phyloP scores from a whole-genome alignment of 1,140 invertebrate species.

The Chionoecetes opilio region DNA sequence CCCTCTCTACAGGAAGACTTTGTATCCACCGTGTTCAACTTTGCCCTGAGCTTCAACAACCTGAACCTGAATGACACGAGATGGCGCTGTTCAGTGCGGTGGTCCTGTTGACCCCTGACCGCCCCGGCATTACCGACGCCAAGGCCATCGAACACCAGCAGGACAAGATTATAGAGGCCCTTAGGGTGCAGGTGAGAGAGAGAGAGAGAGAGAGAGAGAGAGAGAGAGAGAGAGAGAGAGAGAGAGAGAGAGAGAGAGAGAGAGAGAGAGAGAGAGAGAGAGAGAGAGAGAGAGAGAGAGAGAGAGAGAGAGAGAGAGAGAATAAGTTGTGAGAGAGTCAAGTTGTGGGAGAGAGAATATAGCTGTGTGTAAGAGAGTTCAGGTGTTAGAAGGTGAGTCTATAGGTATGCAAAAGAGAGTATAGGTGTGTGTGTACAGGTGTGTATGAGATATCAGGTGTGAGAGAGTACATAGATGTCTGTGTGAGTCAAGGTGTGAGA shows the following conservation, averaged over 20 bases:
- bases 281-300: no score
- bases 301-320: neutral
- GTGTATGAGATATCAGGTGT: no score
- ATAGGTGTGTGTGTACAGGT: no score
- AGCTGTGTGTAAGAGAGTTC: no score
- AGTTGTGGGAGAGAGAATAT: neutral
- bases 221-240: constrained; percentile 43
- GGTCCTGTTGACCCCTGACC: constrained; percentile 91
- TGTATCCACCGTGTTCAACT: constrained; percentile 90
- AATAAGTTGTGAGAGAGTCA: neutral
- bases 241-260: no score
- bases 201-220: constrained; percentile 75
- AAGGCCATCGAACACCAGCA: constrained; percentile 93
- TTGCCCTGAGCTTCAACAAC: constrained; percentile 91
- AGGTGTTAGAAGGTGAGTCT: no score
- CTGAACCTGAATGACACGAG: constrained; percentile 95
- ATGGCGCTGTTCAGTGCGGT: constrained; percentile 94
- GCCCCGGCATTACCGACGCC: constrained; percentile 90
- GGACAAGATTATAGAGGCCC: constrained; percentile 93
- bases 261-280: no score
- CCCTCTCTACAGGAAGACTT: constrained; percentile 87
- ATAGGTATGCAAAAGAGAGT: no score
- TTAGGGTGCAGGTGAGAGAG: constrained; percentile 89
- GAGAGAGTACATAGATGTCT: no score
- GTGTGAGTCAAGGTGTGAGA: neutral